A percentile compares a stretch with the other conserved stretches of the same genome.
Evolutionary conservation across 2,113 vertebrate genomes (phyloP).

Genomic region (Sinocyclocheilus maitianheensis): DNA sequence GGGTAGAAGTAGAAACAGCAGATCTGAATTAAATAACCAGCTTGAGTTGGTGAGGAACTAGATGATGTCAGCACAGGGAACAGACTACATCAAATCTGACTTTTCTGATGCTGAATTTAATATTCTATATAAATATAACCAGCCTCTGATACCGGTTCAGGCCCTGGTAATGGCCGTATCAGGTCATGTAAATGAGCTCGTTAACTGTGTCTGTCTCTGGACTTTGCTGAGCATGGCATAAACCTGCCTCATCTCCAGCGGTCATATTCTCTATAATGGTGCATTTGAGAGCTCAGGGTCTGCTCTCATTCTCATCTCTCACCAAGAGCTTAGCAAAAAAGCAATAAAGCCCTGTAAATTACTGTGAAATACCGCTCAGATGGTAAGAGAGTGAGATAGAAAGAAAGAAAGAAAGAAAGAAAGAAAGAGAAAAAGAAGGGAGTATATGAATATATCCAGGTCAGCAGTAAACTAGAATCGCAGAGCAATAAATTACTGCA

Average conservation of each 20-base stretch:
- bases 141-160: not conserved
- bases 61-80: not conserved
- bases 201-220: conserved; percentile 34
- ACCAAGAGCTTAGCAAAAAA: conserved; percentile 25
- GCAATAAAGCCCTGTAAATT: conserved; percentile 29
- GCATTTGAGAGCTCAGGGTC: conserved; percentile 24
- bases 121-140: conserved; percentile 1
- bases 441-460: not conserved
- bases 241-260: conserved; percentile 28
- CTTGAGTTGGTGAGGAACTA: not conserved
- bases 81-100: not conserved
- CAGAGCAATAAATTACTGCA: not conserved
- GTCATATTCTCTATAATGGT: conserved; percentile 39
- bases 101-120: not conserved
- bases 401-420: not conserved
- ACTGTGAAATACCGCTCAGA: conserved; percentile 24
- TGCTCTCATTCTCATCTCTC: conserved; percentile 34
- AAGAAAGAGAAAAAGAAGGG: not conserved
- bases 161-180: conserved; percentile 5
- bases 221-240: conserved; percentile 31
- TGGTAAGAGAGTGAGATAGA: not conserved
- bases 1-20: not conserved
- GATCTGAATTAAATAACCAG: not conserved
- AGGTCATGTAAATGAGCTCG: conserved; percentile 40
- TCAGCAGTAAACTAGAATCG: not conserved